Evolutionary conservation across 2,888 invertebrate species (phyloP).

Genomic region (Anagyrus pseudococci): DNA sequence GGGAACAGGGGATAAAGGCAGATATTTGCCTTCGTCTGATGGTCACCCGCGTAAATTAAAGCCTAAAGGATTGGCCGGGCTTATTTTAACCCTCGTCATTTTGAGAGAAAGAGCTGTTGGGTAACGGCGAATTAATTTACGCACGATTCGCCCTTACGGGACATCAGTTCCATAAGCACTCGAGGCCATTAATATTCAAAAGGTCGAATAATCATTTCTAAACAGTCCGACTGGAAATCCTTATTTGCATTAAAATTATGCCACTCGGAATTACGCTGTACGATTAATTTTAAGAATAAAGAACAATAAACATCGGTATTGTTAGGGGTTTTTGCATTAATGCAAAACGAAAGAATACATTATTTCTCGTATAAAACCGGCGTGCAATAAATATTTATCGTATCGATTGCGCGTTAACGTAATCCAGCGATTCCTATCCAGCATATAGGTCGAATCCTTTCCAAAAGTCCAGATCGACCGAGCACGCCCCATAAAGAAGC

Average conservation of each 20-base stretch:
- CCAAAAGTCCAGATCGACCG: neutral
- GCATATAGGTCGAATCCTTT: neutral
- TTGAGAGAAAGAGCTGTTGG: neutral
- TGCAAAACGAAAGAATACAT: too few species aligned
- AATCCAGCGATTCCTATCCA: neutral
- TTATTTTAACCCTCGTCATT: neutral
- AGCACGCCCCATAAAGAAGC: neutral
- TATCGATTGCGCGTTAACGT: neutral
- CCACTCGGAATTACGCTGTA: too few species aligned
- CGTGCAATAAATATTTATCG: too few species aligned
- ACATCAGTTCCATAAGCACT: neutral
- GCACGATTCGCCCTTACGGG: neutral
- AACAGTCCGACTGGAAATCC: neutral
- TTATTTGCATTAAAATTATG: neutral
- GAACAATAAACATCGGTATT: too few species aligned
- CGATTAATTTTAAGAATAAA: too few species aligned
- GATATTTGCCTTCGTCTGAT: too few species aligned
- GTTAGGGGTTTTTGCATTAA: too few species aligned
- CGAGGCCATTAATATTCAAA: neutral
- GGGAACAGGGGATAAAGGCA: too few species aligned
- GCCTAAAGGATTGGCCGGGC: too few species aligned
- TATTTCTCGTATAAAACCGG: too few species aligned
- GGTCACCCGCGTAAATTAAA: too few species aligned
- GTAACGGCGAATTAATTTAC: neutral
- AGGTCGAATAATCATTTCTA: neutral